Conservation (phyloP, 2,113 vertebrate genomes). For the Romanogobio albipinnatus region DNA sequence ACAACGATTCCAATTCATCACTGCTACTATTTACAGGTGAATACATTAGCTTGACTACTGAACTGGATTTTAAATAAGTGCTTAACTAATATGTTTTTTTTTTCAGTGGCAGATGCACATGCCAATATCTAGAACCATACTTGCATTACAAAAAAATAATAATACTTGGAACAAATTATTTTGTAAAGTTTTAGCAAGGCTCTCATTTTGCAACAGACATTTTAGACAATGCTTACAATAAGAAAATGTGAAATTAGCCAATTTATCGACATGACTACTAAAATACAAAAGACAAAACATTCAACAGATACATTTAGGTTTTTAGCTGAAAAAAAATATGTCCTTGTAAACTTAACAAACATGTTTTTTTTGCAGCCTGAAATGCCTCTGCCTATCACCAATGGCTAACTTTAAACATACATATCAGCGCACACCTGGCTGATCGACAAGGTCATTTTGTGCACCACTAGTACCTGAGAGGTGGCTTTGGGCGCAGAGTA, state of each 20-base stretch:
- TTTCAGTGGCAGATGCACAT: too few relatives aligned
- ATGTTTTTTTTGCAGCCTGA: neutral
- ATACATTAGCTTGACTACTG: neutral
- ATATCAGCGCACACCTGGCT: neutral
- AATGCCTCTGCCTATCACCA: neutral
- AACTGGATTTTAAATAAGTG: too few relatives aligned
- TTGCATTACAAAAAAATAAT: too few relatives aligned
- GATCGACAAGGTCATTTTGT: neutral
- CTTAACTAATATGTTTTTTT: too few relatives aligned
- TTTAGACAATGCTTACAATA: neutral
- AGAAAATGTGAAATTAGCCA: neutral
- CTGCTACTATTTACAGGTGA: neutral
- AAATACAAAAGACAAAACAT: neutral
- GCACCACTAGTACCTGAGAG: slow-evolving; percentile 69
- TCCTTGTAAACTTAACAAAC: neutral
- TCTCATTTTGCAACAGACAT: neutral
- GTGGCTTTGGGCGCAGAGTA: slow-evolving; percentile 76
- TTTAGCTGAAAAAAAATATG: neutral
- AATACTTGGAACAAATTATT: neutral
- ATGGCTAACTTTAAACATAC: neutral
- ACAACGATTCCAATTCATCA: neutral
- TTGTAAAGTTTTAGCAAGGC: neutral
- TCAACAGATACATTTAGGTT: neutral
- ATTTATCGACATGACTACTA: neutral
- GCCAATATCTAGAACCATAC: too few relatives aligned